phyloP scores from a whole-genome alignment of 1,140 invertebrate species.

The Drosophila auraria region DNA sequence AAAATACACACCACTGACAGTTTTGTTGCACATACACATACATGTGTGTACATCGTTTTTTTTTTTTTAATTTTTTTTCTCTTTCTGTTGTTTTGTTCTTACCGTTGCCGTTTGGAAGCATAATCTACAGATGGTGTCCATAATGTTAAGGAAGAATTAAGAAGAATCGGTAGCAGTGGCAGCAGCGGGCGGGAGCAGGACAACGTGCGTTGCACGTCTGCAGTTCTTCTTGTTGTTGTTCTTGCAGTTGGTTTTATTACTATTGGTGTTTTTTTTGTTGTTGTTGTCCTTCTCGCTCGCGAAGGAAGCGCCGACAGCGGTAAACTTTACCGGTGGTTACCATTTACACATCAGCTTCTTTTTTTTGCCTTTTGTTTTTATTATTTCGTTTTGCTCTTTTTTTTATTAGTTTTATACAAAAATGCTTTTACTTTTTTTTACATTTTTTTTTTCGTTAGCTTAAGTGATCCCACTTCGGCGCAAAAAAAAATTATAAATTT shows the following conservation, averaged over 20 bases:
- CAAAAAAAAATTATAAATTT: constrained; percentile 53
- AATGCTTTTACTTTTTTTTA: constrained; percentile 9
- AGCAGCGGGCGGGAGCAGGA: constrained; percentile 56
- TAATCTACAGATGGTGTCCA: constrained; percentile 85
- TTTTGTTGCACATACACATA: constrained; percentile 42
- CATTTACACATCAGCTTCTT: constrained; percentile 27
- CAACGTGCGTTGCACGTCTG: constrained; percentile 54
- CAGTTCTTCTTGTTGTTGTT: constrained; percentile 34
- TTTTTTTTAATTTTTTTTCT: constrained; percentile 6
- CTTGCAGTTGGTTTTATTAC: constrained; percentile 33
- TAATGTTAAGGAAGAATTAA: constrained; percentile 49
- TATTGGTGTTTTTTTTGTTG: constrained; percentile 17
- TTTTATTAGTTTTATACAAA: constrained; percentile 9
- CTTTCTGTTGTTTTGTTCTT: constrained; percentile 34
- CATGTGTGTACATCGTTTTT: constrained; percentile 10
- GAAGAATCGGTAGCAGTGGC: constrained; percentile 44
- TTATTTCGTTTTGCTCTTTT: not conserved
- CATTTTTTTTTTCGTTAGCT: constrained; percentile 8
- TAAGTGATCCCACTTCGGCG: constrained; percentile 12
- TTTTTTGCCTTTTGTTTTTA: not conserved
- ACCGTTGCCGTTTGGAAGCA: constrained; percentile 85
- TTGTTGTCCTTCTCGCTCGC: constrained; percentile 38
- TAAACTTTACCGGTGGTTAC: constrained; percentile 74
- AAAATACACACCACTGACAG: constrained; percentile 71
- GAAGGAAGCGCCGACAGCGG: constrained; percentile 36